Evolutionary conservation across 1,140 invertebrate genomes (phyloP).

Genomic region (Drosophila miranda): DNA sequence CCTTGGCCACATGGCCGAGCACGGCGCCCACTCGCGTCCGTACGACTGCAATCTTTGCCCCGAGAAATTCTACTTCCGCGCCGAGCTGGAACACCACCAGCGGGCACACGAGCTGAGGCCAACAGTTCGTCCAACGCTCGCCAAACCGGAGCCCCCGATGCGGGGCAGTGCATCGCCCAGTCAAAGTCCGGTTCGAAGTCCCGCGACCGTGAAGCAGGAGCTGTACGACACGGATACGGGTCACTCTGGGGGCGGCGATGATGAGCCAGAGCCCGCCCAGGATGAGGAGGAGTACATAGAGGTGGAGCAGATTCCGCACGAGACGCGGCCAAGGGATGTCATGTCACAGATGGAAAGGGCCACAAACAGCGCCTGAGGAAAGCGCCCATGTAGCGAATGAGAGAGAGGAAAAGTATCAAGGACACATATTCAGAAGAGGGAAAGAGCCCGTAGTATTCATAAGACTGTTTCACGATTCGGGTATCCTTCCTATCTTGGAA

Average conservation of each 20-base stretch:
- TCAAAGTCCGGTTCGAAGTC: conserved; percentile 45
- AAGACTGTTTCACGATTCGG: conserved; percentile 21
- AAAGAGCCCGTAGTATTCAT: conserved; percentile 18
- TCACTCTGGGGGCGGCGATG: conserved; percentile 1
- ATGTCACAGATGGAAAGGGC: conserved; percentile 48
- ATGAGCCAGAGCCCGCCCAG: conserved; percentile 19
- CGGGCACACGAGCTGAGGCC: conserved; percentile 61
- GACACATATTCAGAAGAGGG: neutral
- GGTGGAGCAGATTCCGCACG: conserved; percentile 74
- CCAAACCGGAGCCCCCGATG: conserved; percentile 40
- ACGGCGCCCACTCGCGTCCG: conserved; percentile 89
- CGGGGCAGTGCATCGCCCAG: conserved; percentile 22
- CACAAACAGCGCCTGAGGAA: conserved; percentile 57
- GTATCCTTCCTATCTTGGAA: too few relatives aligned
- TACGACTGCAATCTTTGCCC: conserved; percentile 93
- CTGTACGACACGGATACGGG: conserved; percentile 56
- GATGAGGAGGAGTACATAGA: conserved; percentile 82
- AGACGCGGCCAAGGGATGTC: conserved; percentile 49
- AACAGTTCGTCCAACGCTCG: neutral
- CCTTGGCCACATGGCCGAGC: conserved; percentile 92
- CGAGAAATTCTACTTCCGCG: conserved; percentile 94
- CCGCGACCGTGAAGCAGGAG: conserved; percentile 63
- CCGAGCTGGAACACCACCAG: conserved; percentile 93
- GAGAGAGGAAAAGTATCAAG: conserved; percentile 7
- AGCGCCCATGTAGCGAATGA: too few relatives aligned